These are phyloP conservation scores for Sardina pilchardus DNA, from an alignment of 2,113 vertebrate species.

Conservation along the genomic window DNA sequence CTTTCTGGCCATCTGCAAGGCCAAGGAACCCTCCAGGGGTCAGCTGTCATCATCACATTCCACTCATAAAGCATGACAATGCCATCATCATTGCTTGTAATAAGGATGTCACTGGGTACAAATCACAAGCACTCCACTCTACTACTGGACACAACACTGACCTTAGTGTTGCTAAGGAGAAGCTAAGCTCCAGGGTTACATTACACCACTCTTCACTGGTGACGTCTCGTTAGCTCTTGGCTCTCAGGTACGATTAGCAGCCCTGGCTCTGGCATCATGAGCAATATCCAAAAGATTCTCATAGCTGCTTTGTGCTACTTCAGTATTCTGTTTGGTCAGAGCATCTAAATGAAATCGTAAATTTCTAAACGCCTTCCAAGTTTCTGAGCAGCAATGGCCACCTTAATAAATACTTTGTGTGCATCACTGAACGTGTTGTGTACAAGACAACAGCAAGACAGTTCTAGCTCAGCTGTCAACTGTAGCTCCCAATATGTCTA, in stretches of 20 bases:
- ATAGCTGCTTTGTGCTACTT: neutral
- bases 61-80: slow-evolving; percentile 44
- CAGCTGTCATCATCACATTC: slow-evolving; percentile 43
- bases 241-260: neutral
- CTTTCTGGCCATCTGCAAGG: slow-evolving; percentile 39
- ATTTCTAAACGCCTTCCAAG: neutral
- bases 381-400: neutral
- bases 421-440: neutral
- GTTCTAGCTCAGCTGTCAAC: neutral
- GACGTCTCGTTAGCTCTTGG: neutral
- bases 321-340: neutral
- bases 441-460: neutral
- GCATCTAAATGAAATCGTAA: neutral
- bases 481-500: neutral
- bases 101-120: slow-evolving; percentile 31
- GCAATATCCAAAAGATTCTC: neutral
- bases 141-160: neutral
- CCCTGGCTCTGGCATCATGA: neutral
- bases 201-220: neutral
- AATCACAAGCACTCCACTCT: slow-evolving; percentile 23
- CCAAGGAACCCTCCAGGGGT: slow-evolving; percentile 32
- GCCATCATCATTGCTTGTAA: slow-evolving; percentile 21
- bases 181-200: neutral
- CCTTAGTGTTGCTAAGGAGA: neutral
- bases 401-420: neutral